A percentile compares a stretch with the other conserved stretches of the same genome.
These are phyloP conservation scores for Pampus argenteus DNA, from an alignment of 2,797 vertebrate species.

Conservation along the genomic window DNA sequence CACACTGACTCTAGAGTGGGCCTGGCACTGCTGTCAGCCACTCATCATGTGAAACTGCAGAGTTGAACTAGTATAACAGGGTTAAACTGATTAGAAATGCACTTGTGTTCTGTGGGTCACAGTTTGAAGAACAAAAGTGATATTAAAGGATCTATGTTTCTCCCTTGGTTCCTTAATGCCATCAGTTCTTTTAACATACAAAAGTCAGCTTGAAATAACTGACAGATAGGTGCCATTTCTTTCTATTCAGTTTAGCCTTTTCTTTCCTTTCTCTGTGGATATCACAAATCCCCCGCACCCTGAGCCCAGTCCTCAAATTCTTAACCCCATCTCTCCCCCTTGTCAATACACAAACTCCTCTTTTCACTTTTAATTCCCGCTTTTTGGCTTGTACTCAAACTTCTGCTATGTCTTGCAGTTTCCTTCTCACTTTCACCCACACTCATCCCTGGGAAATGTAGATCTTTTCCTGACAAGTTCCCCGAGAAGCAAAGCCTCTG, in stretches of 20 bases:
- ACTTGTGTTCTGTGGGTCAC: conserved; percentile 83
- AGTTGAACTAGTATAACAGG: conserved; percentile 76
- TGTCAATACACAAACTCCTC: conserved; percentile 81
- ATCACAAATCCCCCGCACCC: conserved; percentile 73
- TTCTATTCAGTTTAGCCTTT: conserved; percentile 75
- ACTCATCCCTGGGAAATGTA: conserved; percentile 95
- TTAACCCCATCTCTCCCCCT: conserved; percentile 77
- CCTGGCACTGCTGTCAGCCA: conserved; percentile 84
- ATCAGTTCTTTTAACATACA: conserved; percentile 74
- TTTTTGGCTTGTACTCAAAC: conserved; percentile 78
- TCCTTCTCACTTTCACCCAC: conserved; percentile 85
- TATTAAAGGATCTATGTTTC: conserved; percentile 85
- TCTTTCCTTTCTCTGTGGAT: conserved; percentile 76
- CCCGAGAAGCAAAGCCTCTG: conserved; percentile 96
- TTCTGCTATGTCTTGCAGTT: conserved; percentile 78
- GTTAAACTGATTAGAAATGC: conserved; percentile 88
- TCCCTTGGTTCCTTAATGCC: conserved; percentile 76
- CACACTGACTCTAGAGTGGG: conserved; percentile 79
- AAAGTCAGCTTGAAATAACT: conserved; percentile 79
- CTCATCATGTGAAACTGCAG: conserved; percentile 81
- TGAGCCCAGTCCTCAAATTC: conserved; percentile 78
- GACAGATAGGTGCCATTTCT: conserved; percentile 80
- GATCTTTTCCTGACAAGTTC: conserved; percentile 98
- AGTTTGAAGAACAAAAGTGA: conserved; percentile 86
- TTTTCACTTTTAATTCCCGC: conserved; percentile 79